Percentiles rank a stretch among this genome's conserved stretches.
phyloP scores from a whole-genome alignment of 2,113 vertebrate genomes.

The Oncorhynchus masou region DNA sequence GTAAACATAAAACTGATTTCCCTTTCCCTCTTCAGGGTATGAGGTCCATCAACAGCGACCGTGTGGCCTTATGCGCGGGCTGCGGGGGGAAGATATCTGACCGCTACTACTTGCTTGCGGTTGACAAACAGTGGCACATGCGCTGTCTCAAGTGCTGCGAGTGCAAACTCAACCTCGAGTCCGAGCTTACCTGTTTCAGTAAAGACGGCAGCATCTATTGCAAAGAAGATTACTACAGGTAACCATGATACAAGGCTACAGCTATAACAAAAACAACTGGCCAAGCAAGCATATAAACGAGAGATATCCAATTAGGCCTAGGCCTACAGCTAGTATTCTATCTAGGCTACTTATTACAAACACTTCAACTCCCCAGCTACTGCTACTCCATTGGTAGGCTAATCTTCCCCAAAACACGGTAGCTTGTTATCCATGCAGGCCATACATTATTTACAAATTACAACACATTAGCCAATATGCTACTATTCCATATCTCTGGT shows the following conservation, averaged over 20 bases:
- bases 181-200: constrained; percentile 98
- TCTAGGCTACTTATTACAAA: neutral
- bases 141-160: constrained; percentile 97
- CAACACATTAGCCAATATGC: too few species aligned
- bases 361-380: neutral
- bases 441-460: too few species aligned
- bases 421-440: too few species aligned
- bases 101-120: constrained; percentile 97
- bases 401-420: neutral
- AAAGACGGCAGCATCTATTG: constrained; percentile 99
- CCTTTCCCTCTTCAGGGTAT: constrained; percentile 72
- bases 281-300: neutral
- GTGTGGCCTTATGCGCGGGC: constrained; percentile 93
- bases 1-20: neutral
- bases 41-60: constrained; percentile 90
- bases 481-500: too few species aligned
- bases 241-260: constrained; percentile 29
- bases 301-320: neutral
- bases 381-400: neutral
- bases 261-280: neutral
- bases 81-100: constrained; percentile 96
- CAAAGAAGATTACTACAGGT: constrained; percentile 99
- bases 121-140: constrained; percentile 99
- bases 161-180: constrained; percentile 97
- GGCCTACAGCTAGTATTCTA: too few species aligned